These are phyloP conservation scores for Fratercula arctica DNA, from an alignment of 2,797 vertebrate genomes.

Conservation along the genomic window DNA sequence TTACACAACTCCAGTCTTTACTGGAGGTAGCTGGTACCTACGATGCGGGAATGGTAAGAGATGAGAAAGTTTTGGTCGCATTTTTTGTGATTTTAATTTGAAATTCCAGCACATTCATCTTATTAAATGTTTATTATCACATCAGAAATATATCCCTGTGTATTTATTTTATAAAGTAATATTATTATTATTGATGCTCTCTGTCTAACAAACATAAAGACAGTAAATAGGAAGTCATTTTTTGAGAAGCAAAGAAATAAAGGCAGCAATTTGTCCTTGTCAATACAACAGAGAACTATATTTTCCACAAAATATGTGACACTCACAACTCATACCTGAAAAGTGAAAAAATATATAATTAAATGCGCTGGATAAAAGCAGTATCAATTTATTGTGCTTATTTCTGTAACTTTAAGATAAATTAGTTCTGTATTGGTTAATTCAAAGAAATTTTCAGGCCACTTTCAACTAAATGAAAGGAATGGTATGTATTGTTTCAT, in stretches of 20 bases:
- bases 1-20: background rate
- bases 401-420: background rate
- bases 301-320: background rate
- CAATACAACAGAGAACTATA: background rate
- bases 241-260: background rate
- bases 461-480: background rate
- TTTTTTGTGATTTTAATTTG: background rate
- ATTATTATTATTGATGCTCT: background rate
- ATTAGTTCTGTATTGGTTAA: background rate
- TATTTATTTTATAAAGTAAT: background rate
- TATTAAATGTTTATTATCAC: background rate
- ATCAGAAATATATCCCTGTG: background rate
- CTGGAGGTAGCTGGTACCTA: background rate
- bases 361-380: background rate
- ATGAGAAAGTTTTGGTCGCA: background rate
- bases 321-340: background rate
- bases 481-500: background rate
- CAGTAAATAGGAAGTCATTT: background rate
- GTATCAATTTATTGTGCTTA: background rate
- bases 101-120: background rate
- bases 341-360: background rate
- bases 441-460: background rate
- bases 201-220: background rate
- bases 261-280: background rate
- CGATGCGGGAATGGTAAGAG: background rate